Evolutionary conservation across 2,888 invertebrate species (phyloP), one percentile per base, ranked within the genome.

Genomic region (Cephus pygmeus): DNA sequence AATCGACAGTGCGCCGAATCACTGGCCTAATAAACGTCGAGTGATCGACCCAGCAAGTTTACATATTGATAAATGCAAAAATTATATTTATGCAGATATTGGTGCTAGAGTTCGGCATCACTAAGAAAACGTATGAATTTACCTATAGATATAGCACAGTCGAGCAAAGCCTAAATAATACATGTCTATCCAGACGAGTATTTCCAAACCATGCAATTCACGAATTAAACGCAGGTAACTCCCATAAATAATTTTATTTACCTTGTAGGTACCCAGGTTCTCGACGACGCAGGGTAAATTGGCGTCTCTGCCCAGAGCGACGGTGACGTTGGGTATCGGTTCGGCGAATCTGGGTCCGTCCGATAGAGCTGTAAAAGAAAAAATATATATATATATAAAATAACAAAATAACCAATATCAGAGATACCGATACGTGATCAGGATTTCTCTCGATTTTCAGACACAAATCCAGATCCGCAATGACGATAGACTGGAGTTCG

Each of bases 271-370:
- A 85, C 97, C 97, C 87, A 98, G 95, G 91, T 97, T 97, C 90
- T 97, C 96, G 80, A 98, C 97, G 83, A 97, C 97, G 91, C 98
- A 98, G 30, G 97, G 97, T 85, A 98, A 93, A 90, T 96, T 97
- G 84, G 97, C 97, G 91, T 98, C 97, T 85, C 97, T 93, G 83
- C 97, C 97, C 77, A 97, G 94, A 75, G 97, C 97, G 84, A 97
- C 97, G 31, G 97, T 98, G 87, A 97, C 97, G 92, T 98, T 98
- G 75, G 97, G 97, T 87, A 98, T 97, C 76, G 97, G 97, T 92
- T 97, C 97, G 56, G 97, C 95, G 90, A 98, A 97, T 88, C 96
- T 95, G 33, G 97, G 97, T 88, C 95, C 96, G 90, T 97, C 96
- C 85, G 97, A 96, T 92, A 97, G 93, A 81, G 96, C 97, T 97